phyloP scores from a whole-genome alignment of 2,113 vertebrate genomes.

The Callospermophilus lateralis region DNA sequence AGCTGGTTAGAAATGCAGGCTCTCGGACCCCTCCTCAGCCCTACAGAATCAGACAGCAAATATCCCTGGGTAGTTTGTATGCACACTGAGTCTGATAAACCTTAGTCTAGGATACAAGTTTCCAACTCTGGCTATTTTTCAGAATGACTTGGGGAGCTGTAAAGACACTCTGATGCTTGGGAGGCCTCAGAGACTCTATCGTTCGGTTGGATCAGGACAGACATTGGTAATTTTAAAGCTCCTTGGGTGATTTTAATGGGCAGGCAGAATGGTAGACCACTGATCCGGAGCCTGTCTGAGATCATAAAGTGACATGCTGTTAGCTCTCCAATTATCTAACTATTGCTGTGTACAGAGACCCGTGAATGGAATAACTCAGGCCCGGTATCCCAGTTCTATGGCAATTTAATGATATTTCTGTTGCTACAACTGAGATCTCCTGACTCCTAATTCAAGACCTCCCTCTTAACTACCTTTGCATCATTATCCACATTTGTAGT shows the following conservation, averaged over 20 bases:
- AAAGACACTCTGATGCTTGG: neutral
- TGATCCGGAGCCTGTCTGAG: conserved; percentile 10
- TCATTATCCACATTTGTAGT: neutral
- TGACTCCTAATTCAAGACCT: neutral
- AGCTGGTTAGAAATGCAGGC: neutral
- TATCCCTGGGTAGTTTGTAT: neutral
- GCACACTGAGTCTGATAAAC: neutral
- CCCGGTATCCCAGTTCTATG: neutral
- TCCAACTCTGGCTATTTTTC: neutral
- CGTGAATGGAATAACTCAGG: neutral
- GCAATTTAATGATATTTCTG: conserved; percentile 36
- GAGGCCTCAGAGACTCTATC: neutral
- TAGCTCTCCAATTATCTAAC: conserved; percentile 54
- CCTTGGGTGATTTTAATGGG: conserved; percentile 51
- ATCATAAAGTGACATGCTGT: conserved; percentile 23
- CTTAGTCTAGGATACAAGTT: neutral
- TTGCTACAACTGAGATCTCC: neutral
- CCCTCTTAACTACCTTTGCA: neutral
- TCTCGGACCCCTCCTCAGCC: neutral
- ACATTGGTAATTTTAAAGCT: conserved; percentile 24
- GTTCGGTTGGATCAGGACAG: neutral
- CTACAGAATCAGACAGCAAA: neutral
- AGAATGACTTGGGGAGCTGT: neutral
- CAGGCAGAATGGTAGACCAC: neutral
- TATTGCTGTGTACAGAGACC: neutral